These are phyloP conservation scores for Euura saliciscinereae DNA, from an alignment of 1,140 invertebrate genomes.

Conservation along the genomic window DNA sequence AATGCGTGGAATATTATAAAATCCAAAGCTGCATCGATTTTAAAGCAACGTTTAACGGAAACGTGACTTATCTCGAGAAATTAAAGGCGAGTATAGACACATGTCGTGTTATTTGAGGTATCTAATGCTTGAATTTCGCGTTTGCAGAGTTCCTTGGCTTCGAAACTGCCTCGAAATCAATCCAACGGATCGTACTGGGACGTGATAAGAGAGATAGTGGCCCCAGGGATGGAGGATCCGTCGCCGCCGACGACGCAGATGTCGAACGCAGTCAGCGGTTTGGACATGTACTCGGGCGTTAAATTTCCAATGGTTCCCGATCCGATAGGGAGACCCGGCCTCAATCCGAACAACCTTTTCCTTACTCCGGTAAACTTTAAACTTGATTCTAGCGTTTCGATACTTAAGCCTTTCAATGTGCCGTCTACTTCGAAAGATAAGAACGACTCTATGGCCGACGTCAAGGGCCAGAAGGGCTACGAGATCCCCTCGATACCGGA, in stretches of 20 bases:
- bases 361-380: slow-evolving; percentile 53
- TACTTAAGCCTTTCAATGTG: slow-evolving; percentile 44
- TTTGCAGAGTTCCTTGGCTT: slow-evolving; percentile 51
- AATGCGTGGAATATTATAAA: slow-evolving; percentile 85
- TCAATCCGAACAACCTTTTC: slow-evolving; percentile 49
- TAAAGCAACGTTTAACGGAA: slow-evolving; percentile 73
- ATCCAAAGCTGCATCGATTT: slow-evolving; percentile 82
- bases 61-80: slow-evolving; percentile 80
- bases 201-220: slow-evolving; percentile 56
- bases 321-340: slow-evolving; percentile 40
- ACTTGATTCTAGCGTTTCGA: slow-evolving; percentile 38
- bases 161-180: slow-evolving; percentile 52
- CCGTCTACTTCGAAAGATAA: slow-evolving; percentile 46
- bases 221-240: slow-evolving; percentile 49
- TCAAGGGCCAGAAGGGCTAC: slow-evolving; percentile 33
- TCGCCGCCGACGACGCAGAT: slow-evolving; percentile 23
- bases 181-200: slow-evolving; percentile 56
- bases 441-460: slow-evolving; percentile 32
- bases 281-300: slow-evolving; percentile 41
- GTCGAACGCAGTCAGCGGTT: not conserved
- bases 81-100: slow-evolving; percentile 63
- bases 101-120: not conserved
- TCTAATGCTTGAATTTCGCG: too few species aligned
- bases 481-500: slow-evolving; percentile 35
- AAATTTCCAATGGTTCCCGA: slow-evolving; percentile 53